These are phyloP conservation scores for Coptodon bakossiorum DNA, from an alignment of 2,113 vertebrate genomes.

Conservation along the genomic window DNA sequence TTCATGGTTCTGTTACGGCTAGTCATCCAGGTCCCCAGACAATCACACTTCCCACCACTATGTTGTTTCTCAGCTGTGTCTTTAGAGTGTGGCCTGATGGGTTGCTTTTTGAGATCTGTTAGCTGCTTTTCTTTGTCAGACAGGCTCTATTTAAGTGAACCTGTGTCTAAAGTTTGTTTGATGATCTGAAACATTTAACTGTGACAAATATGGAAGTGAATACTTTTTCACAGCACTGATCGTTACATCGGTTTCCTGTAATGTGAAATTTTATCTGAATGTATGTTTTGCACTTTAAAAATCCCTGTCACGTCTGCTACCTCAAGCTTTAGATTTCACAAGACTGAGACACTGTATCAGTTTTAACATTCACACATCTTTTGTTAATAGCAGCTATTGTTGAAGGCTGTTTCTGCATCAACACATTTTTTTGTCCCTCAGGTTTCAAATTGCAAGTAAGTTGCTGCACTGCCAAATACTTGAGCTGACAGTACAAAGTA, in stretches of 20 bases:
- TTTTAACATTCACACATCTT: neutral
- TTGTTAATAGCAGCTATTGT: neutral
- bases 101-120: neutral
- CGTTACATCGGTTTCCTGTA: neutral
- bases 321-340: neutral
- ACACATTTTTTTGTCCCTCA: accelerated
- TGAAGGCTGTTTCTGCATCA: neutral
- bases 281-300: neutral
- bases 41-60: neutral
- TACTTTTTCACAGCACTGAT: neutral
- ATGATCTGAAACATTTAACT: neutral
- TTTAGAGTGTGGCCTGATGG: neutral
- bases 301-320: neutral
- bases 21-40: neutral
- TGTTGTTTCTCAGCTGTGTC: neutral
- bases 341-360: neutral
- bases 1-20: neutral
- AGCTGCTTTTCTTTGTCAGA: neutral
- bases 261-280: neutral
- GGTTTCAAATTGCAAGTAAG: neutral
- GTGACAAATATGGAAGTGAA: neutral
- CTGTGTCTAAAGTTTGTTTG: neutral
- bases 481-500: neutral
- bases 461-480: neutral
- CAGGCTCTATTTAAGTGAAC: neutral